Base-by-base conservation (phyloP, 2,113 vertebrate genomes). In the Caranx ignobilis region DNA sequence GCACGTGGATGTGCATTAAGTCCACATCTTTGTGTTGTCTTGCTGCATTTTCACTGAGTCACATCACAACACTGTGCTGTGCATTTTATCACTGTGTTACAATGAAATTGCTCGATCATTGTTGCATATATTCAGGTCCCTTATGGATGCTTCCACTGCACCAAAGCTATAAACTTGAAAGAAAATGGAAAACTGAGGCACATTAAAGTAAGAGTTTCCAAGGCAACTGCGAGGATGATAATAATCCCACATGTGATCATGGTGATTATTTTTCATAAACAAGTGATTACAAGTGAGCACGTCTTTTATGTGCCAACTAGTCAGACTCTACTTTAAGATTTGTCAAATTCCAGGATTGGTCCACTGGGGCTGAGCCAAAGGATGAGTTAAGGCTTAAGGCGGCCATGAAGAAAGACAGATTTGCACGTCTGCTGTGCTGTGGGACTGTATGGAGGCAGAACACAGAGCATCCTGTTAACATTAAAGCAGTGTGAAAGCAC, bases 381-480 rank as follows among this genome's bases (percentile, higher is more conserved):
- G 81, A 83, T 62, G 86, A 78, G 82, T 79, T 61, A 34, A 75
- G 63, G 81, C 77, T 73, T 57, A 78, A 68, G 32, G 6, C 67
- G 11, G 80, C 63, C 69, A n/a, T 63, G 70, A 79, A 76, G 77
- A 82, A 85, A 84, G 60, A 82, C 66, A 83, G 76, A 88, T 78
- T 76, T 81, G 35, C 70, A 37, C 39, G 11, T 82, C 63, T 61
- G 13, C 34, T 43, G 26, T 55, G 71, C 79, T 74, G 35, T 71
- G 80, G 71, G 77, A 73, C 60, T 31, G 13, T 39, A 55, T 76
- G 45, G 74, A 85, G 66, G 77, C 45, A 12, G 35, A 75, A 81
- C 32, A 59, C 64, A 48, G 68, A 83, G 84, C 64, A 75, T 87
- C 81, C 84, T 84, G 84, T 84, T 87, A 69, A 82, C 65, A 55